Evolutionary conservation across 2,113 vertebrate species (phyloP).

Genomic region (Lampris incognitus): DNA sequence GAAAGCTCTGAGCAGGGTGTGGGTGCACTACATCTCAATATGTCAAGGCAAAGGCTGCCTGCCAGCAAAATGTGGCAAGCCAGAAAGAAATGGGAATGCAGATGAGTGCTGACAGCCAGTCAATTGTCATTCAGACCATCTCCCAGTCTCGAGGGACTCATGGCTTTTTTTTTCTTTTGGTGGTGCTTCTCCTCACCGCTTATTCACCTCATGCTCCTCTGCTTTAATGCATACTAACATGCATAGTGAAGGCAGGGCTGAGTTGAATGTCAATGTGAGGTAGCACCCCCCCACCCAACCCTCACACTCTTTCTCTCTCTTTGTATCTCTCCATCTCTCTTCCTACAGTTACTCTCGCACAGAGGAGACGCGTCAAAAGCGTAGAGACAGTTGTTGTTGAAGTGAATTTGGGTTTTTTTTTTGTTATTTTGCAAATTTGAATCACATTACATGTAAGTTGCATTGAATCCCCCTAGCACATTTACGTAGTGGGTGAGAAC

Average conservation of each 20-base stretch:
- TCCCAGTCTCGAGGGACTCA: slow-evolving; percentile 61
- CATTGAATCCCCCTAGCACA: slow-evolving; percentile 49
- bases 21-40: slow-evolving; percentile 62
- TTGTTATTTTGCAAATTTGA: slow-evolving; percentile 60
- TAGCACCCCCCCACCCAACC: slow-evolving; percentile 50
- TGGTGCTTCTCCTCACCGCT: slow-evolving; percentile 52
- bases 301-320: slow-evolving; percentile 5
- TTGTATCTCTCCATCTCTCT: not conserved
- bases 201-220: slow-evolving; percentile 49
- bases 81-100: slow-evolving; percentile 68
- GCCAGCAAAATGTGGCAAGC: slow-evolving; percentile 60
- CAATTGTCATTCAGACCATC: slow-evolving; percentile 75
- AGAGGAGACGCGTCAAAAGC: slow-evolving; percentile 55
- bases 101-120: slow-evolving; percentile 77
- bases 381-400: slow-evolving; percentile 34
- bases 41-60: slow-evolving; percentile 66
- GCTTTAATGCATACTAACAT: slow-evolving; percentile 69
- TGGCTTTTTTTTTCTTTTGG: slow-evolving; percentile 33
- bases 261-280: slow-evolving; percentile 59
- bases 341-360: slow-evolving; percentile 32
- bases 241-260: slow-evolving; percentile 30
- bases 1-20: slow-evolving; percentile 28
- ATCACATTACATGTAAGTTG: slow-evolving; percentile 40
- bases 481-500: slow-evolving; percentile 51
- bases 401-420: slow-evolving; percentile 57